These are phyloP conservation scores for Ormyrus labotus DNA, from an alignment of 2,888 invertebrate species.

Conservation along the genomic window DNA sequence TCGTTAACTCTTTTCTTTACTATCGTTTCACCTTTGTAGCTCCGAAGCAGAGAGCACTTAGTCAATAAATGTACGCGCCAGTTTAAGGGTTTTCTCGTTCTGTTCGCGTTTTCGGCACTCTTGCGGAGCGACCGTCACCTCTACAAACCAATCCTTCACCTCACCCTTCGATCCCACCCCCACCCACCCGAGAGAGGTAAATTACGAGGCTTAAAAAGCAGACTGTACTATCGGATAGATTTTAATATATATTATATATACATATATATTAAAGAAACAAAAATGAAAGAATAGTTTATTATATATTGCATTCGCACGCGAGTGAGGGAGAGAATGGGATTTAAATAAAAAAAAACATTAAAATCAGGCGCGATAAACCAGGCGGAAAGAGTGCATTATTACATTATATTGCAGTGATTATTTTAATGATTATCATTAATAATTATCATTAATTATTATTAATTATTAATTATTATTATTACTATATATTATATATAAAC, in stretches of 20 bases:
- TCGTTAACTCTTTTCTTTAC: constrained; percentile 34
- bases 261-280: constrained; percentile 64
- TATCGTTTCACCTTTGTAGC: constrained; percentile 14
- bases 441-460: constrained; percentile 63
- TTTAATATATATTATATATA: constrained; percentile 71
- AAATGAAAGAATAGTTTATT: constrained; percentile 69
- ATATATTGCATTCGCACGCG: constrained; percentile 62
- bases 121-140: constrained; percentile 60
- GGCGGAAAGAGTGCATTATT: constrained; percentile 56
- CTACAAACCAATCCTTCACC: too few relatives aligned
- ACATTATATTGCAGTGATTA: constrained; percentile 53
- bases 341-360: constrained; percentile 41
- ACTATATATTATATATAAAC: constrained; percentile 67
- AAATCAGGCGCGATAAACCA: constrained; percentile 38
- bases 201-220: constrained; percentile 75
- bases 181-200: constrained; percentile 61
- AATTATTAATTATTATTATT: constrained; percentile 66
- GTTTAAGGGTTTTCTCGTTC: neutral
- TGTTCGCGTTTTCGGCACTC: constrained; percentile 50
- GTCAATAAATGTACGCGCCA: constrained; percentile 39
- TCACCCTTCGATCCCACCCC: constrained; percentile 3
- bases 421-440: constrained; percentile 63
- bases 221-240: constrained; percentile 75
- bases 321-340: constrained; percentile 16
- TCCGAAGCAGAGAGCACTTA: constrained; percentile 42